Evolutionary conservation across 2,797 vertebrate genomes (phyloP), one percentile per base, ranked within the genome.

Genomic region (Anguilla megastoma): DNA sequence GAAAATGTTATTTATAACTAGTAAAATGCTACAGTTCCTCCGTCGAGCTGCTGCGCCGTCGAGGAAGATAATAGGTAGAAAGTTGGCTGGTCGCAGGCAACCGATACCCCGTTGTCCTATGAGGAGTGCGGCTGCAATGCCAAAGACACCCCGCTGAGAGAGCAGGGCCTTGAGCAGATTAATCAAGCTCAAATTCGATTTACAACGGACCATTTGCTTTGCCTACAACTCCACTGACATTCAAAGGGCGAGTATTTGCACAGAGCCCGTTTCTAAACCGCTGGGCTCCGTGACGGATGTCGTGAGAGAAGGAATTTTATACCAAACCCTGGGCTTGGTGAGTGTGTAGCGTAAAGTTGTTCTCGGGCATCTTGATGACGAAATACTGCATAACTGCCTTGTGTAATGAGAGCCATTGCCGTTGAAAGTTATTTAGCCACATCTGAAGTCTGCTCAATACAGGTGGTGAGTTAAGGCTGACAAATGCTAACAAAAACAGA

Each of bases 201-300:
- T 91, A 92, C 92, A 91, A 91, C 93, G 94, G 92, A 92, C 93
- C 93, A 90, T 93, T 93, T 94, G 93, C 93, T 94, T 92, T 92
- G 92, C 90, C 91, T 93, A 90, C 82, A 66, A 85, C 91, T 92
- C 91, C 91, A 92, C 89, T 92, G 86, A 91, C 91, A 93, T 93
- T 93, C 91, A 93, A 90, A 91, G 71, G 91, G 79, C 88, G 89
- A 66, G 84, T 66, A 74, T 90, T 89, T 89, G 74, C 90, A 90
- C 89, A 88, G 90, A 84, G 88, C 89, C 88, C 86, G 33, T 89
- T 88, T 86, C 86, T 84, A 85, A 85, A 89, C 41, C 27, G 14
- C 50, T 63, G 82, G 86, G 88, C 48, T 86, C 86, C n/a, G 74
- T 85, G 82, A 71, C 79, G 63, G 6, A 80, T 89, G 86, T 86